A percentile compares a stretch with the other conserved stretches of the same genome.
phyloP scores from a whole-genome alignment of 2,888 invertebrate genomes.

The Drosophila multiciliata region DNA sequence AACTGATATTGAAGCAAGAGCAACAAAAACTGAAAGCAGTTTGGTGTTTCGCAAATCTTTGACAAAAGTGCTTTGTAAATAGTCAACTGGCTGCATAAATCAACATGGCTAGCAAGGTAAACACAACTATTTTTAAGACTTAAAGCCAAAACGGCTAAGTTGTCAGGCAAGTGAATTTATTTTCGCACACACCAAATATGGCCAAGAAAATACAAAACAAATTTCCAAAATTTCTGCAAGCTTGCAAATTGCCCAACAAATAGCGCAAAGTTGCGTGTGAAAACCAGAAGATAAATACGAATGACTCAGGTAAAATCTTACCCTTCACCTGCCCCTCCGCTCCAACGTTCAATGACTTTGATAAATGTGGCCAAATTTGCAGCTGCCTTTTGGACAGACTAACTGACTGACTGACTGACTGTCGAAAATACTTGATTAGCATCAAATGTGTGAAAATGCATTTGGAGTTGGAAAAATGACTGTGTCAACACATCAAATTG shows the following conservation, averaged over 20 bases:
- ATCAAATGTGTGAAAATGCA: slow-evolving; percentile 52
- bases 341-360: slow-evolving; percentile 58
- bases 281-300: slow-evolving; percentile 60
- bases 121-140: slow-evolving; percentile 39
- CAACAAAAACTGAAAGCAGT: background rate
- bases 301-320: slow-evolving; percentile 36
- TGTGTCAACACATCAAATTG: slow-evolving; percentile 65
- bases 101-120: slow-evolving; percentile 26
- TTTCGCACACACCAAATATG: slow-evolving; percentile 34
- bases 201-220: slow-evolving; percentile 37
- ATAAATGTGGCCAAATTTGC: slow-evolving; percentile 65
- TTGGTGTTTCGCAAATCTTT: background rate
- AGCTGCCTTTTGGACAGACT: slow-evolving; percentile 19
- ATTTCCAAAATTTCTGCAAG: slow-evolving; percentile 35
- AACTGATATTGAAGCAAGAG: background rate
- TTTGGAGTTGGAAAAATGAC: slow-evolving; percentile 53
- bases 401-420: slow-evolving; percentile 22
- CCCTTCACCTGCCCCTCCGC: slow-evolving; percentile 14
- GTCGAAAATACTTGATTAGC: slow-evolving; percentile 67
- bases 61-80: slow-evolving; percentile 26
- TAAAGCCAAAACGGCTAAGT: slow-evolving; percentile 35
- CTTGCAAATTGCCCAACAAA: slow-evolving; percentile 56
- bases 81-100: slow-evolving; percentile 27
- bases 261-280: slow-evolving; percentile 46
- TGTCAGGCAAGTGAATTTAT: slow-evolving; percentile 39